A percentile compares a stretch with the other conserved stretches of the same genome.
phyloP scores from a whole-genome alignment of 2,797 vertebrate genomes.

The Petrocephalus sullivani region DNA sequence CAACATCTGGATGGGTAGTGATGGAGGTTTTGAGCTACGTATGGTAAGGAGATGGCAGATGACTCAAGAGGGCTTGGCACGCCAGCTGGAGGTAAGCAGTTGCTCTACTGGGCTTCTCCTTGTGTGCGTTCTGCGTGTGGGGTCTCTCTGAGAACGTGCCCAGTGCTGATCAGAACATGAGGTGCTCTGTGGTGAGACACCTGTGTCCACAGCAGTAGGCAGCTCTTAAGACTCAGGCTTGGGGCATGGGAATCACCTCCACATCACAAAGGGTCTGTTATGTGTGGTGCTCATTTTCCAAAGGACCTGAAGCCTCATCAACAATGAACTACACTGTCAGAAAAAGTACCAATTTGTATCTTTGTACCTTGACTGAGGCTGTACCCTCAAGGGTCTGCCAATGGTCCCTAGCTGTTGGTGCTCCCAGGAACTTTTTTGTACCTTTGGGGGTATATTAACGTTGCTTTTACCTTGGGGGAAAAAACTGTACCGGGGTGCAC shows the following conservation, averaged over 20 bases:
- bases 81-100: not conserved
- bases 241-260: slow-evolving; percentile 55
- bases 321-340: not conserved
- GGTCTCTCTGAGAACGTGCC: slow-evolving; percentile 42
- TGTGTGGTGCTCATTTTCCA: slow-evolving; percentile 48
- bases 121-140: not conserved
- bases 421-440: not conserved
- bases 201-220: slow-evolving; percentile 39
- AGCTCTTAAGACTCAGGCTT: slow-evolving; percentile 9
- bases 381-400: not conserved
- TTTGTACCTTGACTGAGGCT: not conserved
- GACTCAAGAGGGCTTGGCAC: not conserved
- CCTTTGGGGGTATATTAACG: not conserved
- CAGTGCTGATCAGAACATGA: slow-evolving; percentile 58
- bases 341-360: not conserved
- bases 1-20: not conserved
- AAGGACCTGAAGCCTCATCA: slow-evolving; percentile 22
- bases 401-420: not conserved
- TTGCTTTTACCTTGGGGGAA: not conserved
- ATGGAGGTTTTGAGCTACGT: not conserved
- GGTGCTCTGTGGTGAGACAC: slow-evolving; percentile 59
- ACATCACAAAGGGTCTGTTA: slow-evolving; percentile 48
- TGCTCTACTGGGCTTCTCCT: not conserved
- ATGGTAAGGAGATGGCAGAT: not conserved
- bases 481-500: not conserved